Base-by-base conservation (phyloP, 2,797 vertebrate species). In the Dromococcyx pavoninus region DNA sequence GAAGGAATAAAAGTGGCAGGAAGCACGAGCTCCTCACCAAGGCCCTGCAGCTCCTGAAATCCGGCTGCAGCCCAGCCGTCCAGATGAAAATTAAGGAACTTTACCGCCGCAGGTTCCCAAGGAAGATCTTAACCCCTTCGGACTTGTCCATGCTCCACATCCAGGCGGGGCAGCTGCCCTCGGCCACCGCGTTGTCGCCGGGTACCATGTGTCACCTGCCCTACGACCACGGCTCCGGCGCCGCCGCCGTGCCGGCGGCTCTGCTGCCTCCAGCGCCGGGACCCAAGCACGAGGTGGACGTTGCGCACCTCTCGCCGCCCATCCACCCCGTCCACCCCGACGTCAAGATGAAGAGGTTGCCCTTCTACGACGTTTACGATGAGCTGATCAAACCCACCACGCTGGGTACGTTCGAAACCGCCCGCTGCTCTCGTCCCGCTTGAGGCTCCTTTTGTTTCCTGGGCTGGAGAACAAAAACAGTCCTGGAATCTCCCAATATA, bases 81-180 rank as follows among this genome's bases (percentile, higher is more conserved):
- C 98, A 97, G 92, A 98, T 98, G 97, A 98, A 98, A 85, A 98
- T 98, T 72, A 98, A 98, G 41, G 98, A 98, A 33, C 95, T 98
- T 1, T 98, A 98, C 76, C 96, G 98, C 7, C 88, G 98, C 2
- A 91, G 98, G 44, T 97, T 97, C 88, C 97, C 98, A 4, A 94
- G 98, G 4, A 98, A 98, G 94, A 83, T 92, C 58, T 83, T 97
- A 22, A 96, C 89, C 48, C 94, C 96, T 25, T 93, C 97, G 1
- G 97, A 98, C 27, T 78, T 98, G 13, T 94, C 98, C 5, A 92
- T 98, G 91, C 95, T 98, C 25, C 95, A 97, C 70, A 43, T 98
- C 33, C 96, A 65, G 53, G 88, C 96, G 0, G 96, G 95, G 8
- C 97, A 95, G 13, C 69, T 97, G 43, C 93, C 98, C 32, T 79